These are phyloP conservation scores for Zaprionus capensis DNA, from an alignment of 1,140 invertebrate genomes.

Conservation along the genomic window DNA sequence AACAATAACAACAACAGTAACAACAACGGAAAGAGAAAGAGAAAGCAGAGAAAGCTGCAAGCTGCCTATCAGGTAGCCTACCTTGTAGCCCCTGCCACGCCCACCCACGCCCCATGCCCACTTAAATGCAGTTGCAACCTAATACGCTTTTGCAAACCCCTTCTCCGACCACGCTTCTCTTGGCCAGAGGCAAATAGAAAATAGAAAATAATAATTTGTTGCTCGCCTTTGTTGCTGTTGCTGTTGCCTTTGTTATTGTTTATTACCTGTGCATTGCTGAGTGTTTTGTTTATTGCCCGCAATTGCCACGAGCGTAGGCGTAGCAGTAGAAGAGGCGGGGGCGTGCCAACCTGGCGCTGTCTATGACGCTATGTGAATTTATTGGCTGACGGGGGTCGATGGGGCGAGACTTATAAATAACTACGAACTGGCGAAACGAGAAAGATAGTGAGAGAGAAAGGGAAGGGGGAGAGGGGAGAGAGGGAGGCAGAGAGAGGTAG, in stretches of 20 bases:
- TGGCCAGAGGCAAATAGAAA: not conserved
- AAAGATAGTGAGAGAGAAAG: not conserved
- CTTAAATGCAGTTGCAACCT: constrained; percentile 28
- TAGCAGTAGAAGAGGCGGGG: not conserved
- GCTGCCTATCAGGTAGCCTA: constrained; percentile 5
- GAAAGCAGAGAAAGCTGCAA: not conserved
- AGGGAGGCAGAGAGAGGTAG: not conserved
- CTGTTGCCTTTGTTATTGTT: constrained; percentile 57
- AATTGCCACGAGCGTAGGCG: constrained; percentile 32
- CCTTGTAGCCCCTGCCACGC: constrained; percentile 6
- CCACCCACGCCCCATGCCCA: not conserved
- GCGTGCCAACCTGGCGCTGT: constrained; percentile 19
- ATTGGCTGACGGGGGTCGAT: constrained; percentile 60
- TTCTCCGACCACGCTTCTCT: not conserved
- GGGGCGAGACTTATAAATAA: constrained; percentile 62
- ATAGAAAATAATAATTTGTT: constrained; percentile 33
- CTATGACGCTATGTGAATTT: constrained; percentile 60
- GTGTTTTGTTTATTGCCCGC: constrained; percentile 70
- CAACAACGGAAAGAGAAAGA: not conserved
- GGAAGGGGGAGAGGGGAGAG: not conserved
- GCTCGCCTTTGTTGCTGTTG: constrained; percentile 23
- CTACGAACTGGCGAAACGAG: constrained; percentile 39
- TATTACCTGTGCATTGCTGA: constrained; percentile 66
- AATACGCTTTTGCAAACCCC: not conserved
- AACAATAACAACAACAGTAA: not conserved